Evolutionary conservation across 1,140 invertebrate genomes (phyloP).

Genomic region (Goniozus legneri): DNA sequence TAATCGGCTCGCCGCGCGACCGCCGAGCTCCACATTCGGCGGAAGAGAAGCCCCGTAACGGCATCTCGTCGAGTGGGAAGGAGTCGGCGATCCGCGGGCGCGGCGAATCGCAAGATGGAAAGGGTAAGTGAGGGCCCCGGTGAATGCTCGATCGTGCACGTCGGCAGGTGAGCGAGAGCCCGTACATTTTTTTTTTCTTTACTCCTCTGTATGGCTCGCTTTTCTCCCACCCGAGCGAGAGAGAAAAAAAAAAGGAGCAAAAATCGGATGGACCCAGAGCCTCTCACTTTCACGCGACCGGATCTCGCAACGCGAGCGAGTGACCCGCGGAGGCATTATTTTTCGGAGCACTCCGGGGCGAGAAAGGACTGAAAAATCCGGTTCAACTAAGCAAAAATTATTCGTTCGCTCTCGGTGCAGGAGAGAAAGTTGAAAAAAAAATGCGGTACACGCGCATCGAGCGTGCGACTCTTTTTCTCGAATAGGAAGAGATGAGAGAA

Average conservation of each 20-base stretch:
- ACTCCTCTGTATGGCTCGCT: no score
- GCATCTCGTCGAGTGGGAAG: no score
- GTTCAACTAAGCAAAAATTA: background rate
- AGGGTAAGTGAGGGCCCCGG: slow-evolving; percentile 17
- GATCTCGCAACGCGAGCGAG: slow-evolving; percentile 1
- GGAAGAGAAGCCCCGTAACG: no score
- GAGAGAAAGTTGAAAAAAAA: background rate
- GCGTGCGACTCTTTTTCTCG: no score
- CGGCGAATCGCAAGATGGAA: slow-evolving; percentile 11
- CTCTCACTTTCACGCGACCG: slow-evolving; percentile 33
- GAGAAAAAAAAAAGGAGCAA: no score
- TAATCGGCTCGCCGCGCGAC: no score
- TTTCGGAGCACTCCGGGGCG: background rate
- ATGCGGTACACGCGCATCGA: no score
- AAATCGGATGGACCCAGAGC: slow-evolving; percentile 28
- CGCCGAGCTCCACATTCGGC: no score
- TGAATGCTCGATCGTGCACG: slow-evolving; percentile 1
- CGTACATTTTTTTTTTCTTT: no score
- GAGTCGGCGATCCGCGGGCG: no score
- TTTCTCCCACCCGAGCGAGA: no score
- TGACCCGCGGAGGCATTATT: background rate
- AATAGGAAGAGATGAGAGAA: no score
- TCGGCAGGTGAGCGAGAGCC: slow-evolving; percentile 22
- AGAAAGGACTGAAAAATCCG: slow-evolving; percentile 9
- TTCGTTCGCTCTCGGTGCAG: background rate